A percentile compares a stretch with the other conserved stretches of the same genome.
phyloP scores from a whole-genome alignment of 1,140 invertebrate species.

The Marisa cornuarietis region DNA sequence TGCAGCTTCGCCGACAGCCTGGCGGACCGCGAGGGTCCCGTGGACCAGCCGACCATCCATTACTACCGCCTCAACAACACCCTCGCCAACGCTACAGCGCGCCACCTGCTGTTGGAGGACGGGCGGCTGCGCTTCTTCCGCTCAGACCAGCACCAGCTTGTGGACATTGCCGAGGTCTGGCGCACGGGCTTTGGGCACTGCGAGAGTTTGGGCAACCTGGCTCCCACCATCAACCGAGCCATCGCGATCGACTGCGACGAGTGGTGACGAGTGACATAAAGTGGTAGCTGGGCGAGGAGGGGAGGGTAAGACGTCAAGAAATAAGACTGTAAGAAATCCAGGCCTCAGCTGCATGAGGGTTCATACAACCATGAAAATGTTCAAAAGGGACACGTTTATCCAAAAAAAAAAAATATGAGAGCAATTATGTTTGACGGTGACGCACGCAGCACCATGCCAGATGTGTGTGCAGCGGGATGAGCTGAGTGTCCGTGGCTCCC shows the following conservation, averaged over 20 bases:
- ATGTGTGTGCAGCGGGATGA: too few species aligned
- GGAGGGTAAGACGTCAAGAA: neutral
- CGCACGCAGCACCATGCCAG: too few species aligned
- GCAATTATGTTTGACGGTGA: too few species aligned
- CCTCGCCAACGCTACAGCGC: constrained; percentile 26
- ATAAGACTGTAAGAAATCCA: neutral
- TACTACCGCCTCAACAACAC: constrained; percentile 20
- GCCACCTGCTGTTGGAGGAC: constrained; percentile 4
- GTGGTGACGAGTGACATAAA: neutral
- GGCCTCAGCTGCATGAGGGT: too few species aligned
- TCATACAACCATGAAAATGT: too few species aligned
- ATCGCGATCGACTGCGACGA: constrained; percentile 8
- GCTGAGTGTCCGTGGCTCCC: too few species aligned
- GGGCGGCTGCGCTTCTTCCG: constrained; percentile 34
- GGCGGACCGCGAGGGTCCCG: too few species aligned
- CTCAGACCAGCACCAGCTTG: constrained; percentile 27
- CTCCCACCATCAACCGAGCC: constrained; percentile 36
- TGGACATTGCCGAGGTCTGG: constrained; percentile 48
- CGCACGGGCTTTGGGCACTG: constrained; percentile 52
- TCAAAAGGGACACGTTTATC: neutral
- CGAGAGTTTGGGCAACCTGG: constrained; percentile 45
- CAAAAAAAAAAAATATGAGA: neutral
- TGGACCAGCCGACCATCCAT: constrained; percentile 32
- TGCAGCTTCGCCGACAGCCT: too few species aligned
- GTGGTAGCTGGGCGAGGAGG: neutral